Evolutionary conservation across 2,797 vertebrate species (phyloP).

Genomic region (Tiaroga cobitis): DNA sequence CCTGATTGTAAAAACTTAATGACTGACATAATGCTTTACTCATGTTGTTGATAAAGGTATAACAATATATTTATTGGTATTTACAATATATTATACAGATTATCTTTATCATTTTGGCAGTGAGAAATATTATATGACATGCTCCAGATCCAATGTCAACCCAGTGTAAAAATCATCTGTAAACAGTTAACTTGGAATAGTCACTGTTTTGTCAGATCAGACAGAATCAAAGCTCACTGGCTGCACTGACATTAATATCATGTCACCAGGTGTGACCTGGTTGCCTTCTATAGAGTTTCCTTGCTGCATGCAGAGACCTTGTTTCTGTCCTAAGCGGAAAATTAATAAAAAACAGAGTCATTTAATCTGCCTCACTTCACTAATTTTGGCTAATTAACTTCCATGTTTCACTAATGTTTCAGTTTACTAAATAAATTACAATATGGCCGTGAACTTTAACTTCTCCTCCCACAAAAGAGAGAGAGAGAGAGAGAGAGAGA

Average conservation of each 20-base stretch:
- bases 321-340: constrained; percentile 14
- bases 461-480: neutral
- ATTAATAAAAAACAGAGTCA: constrained; percentile 6
- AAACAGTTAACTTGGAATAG: neutral
- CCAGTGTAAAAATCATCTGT: neutral
- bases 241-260: neutral
- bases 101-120: neutral
- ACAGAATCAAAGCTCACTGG: constrained; percentile 17
- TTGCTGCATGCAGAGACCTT: constrained; percentile 35
- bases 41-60: neutral
- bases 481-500: no score
- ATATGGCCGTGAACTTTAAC: neutral
- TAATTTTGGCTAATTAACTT: constrained; percentile 36
- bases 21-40: neutral
- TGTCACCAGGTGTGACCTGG: constrained; percentile 30
- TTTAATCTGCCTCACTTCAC: constrained; percentile 16
- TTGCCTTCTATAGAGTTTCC: constrained; percentile 23
- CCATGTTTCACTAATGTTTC: constrained; percentile 14
- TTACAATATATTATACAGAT: neutral
- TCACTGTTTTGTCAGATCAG: constrained; percentile 15
- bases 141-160: neutral
- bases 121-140: neutral
- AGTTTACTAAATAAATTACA: neutral
- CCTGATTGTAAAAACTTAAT: neutral
- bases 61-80: neutral